These are phyloP conservation scores for Xiphophorus maculatus DNA, from an alignment of 2,113 vertebrate genomes.

Conservation along the genomic window DNA sequence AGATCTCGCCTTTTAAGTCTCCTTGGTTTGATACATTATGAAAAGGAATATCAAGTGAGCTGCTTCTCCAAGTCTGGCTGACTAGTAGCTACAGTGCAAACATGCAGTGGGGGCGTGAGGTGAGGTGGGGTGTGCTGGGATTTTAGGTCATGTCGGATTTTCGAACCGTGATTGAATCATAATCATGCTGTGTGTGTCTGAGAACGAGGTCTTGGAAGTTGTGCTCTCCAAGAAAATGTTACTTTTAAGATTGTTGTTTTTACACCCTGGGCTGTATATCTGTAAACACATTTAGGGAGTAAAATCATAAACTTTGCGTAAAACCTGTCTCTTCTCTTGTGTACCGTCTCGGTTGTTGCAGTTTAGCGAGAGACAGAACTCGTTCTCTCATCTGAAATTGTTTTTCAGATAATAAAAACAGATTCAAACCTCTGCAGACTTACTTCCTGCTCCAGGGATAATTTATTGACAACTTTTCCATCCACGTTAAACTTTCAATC, in stretches of 20 bases:
- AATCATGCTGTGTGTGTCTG: conserved; percentile 10
- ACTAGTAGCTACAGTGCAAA: background rate
- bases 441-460: background rate
- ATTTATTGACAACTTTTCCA: background rate
- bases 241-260: background rate
- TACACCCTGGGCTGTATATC: background rate
- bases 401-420: background rate
- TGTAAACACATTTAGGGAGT: background rate
- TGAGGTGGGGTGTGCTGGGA: background rate
- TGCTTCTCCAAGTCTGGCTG: background rate
- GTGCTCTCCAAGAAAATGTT: background rate
- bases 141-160: conserved; percentile 15
- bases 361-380: too few species aligned
- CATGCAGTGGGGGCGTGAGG: background rate
- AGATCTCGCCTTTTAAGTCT: conserved; percentile 12
- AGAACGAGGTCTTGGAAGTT: conserved; percentile 26
- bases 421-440: background rate
- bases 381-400: background rate
- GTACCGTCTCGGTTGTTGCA: background rate
- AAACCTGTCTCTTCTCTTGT: background rate
- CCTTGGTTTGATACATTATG: background rate
- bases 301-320: background rate
- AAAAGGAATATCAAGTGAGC: conserved; percentile 11
- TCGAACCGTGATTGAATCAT: conserved; percentile 10
- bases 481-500: background rate